These are phyloP conservation scores for Siniperca undulata DNA, from an alignment of 2,797 vertebrate genomes.

Conservation along the genomic window DNA sequence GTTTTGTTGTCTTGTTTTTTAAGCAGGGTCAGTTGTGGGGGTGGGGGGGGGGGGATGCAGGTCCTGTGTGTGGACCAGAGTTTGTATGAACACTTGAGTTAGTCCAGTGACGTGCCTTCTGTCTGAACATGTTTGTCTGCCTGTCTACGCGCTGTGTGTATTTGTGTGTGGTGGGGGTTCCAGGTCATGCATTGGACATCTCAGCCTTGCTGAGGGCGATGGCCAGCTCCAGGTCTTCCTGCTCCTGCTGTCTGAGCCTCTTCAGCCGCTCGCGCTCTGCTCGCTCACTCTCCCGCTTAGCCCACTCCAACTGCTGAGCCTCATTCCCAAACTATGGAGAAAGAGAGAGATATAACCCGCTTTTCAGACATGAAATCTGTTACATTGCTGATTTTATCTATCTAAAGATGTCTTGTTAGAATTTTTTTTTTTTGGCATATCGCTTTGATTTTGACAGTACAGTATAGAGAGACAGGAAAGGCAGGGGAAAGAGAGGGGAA, in stretches of 20 bases:
- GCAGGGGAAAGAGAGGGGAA: too few relatives aligned
- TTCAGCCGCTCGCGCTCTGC: slow-evolving; percentile 95
- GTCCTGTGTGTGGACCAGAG: slow-evolving; percentile 23
- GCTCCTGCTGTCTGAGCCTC: slow-evolving; percentile 94
- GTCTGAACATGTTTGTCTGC: slow-evolving; percentile 39
- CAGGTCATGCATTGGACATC: slow-evolving; percentile 92
- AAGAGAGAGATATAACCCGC: slow-evolving; percentile 10
- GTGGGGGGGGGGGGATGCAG: slow-evolving; percentile 14
- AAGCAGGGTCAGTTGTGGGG: neutral
- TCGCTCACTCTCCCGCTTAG: slow-evolving; percentile 96
- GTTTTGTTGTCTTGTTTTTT: slow-evolving; percentile 18
- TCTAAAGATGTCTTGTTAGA: neutral
- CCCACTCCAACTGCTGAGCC: slow-evolving; percentile 98
- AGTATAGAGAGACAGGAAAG: too few relatives aligned
- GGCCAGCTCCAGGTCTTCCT: slow-evolving; percentile 97
- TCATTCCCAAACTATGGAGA: slow-evolving; percentile 94
- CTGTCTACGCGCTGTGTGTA: slow-evolving; percentile 6
- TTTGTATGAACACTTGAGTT: slow-evolving; percentile 21
- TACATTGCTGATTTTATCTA: neutral
- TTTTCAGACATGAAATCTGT: too few relatives aligned
- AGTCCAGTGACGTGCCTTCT: slow-evolving; percentile 47
- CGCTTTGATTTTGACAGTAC: too few relatives aligned
- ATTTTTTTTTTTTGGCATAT: too few relatives aligned
- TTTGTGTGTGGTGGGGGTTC: slow-evolving; percentile 11
- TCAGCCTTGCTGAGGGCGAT: slow-evolving; percentile 99